phyloP scores from a whole-genome alignment of 1,140 invertebrate species.

The Pachypsylla venusta region DNA sequence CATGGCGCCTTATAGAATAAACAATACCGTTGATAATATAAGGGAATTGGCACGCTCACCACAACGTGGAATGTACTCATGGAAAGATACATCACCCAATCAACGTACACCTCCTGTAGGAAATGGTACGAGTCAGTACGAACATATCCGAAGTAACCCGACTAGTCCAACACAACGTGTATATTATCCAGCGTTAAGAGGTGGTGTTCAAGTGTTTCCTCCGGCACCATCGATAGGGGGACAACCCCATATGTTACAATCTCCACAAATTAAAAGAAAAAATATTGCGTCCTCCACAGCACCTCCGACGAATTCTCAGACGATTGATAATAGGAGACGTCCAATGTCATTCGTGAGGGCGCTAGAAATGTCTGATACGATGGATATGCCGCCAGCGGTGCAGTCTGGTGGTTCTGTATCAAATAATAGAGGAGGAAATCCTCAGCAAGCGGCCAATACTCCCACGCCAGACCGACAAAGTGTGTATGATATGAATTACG shows the following conservation, averaged over 20 bases:
- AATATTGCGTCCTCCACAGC: conserved; percentile 19
- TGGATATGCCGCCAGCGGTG: conserved; percentile 44
- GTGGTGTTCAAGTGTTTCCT: conserved; percentile 50
- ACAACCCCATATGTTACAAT: conserved; percentile 33
- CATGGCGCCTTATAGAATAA: conserved; percentile 30
- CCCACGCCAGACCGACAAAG: conserved; percentile 68
- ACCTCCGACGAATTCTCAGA: conserved; percentile 31
- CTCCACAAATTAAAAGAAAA: conserved; percentile 48
- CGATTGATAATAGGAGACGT: conserved; percentile 37
- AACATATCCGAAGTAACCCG: conserved; percentile 53
- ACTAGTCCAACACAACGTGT: conserved; percentile 56
- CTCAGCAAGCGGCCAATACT: conserved; percentile 32
- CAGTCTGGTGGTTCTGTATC: no score
- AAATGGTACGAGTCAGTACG: conserved; percentile 30
- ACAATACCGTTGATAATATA: conserved; percentile 42
- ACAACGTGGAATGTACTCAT: conserved; percentile 65
- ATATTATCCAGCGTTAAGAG: conserved; percentile 34
- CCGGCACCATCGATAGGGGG: conserved; percentile 27
- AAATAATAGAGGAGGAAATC: conserved; percentile 28
- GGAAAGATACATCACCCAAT: conserved; percentile 56
- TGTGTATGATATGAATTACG: conserved; percentile 91
- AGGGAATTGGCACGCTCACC: conserved; percentile 68
- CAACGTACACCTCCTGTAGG: conserved; percentile 28
- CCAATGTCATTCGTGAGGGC: conserved; percentile 87
- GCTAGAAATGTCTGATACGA: conserved; percentile 74